Base-by-base conservation (phyloP, 2,797 vertebrate genomes). In the Rhinichthys osculus region DNA sequence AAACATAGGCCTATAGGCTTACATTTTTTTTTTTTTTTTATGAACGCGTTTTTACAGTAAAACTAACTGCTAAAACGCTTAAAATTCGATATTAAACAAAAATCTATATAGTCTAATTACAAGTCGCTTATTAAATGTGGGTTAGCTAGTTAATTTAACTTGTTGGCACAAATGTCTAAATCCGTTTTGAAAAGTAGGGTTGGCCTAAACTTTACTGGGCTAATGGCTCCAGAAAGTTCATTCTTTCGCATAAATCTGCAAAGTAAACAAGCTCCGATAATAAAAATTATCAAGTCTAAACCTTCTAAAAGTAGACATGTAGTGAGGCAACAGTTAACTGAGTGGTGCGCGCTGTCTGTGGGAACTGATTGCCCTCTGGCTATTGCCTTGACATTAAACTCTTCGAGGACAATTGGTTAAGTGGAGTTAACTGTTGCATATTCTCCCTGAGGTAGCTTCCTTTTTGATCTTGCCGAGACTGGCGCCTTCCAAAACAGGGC, bases 391-490 rank as follows among this genome's bases (percentile, higher is more conserved):
- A 91, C 92, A 88, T 92, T 90, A 89, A 91, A 90, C 88, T 90
- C 89, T 86, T 89, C 84, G 82, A 91, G 95, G 94, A 96, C 95
- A 96, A 94, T 95, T 94, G 95, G 92, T 94, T 95, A 94, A 95
- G 95, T 93, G 90, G 90, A 95, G 94, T 95, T 95, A 95, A 95
- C 95, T 90, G 92, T 94, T 95, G 90, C 91, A 86, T 88, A 93
- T 93, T 94, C 91, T 95, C 94, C 95, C 95, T 47, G 93, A 96
- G 95, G 95, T 96, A 93, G 92, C 93, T 93, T 92, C 93, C 93
- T 89, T 93, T 96, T 96, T 96, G 96, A 96, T 96, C 94, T 93
- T 92, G 93, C 95, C 94, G 95, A 90, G 94, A 91, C 96, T 96
- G 96, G 96, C 96, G 96, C 96, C 96, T 92, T 90, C 87, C 92